Evolutionary conservation across 2,888 invertebrate genomes (phyloP).

Genomic region (Pristionchus entomophagus): DNA sequence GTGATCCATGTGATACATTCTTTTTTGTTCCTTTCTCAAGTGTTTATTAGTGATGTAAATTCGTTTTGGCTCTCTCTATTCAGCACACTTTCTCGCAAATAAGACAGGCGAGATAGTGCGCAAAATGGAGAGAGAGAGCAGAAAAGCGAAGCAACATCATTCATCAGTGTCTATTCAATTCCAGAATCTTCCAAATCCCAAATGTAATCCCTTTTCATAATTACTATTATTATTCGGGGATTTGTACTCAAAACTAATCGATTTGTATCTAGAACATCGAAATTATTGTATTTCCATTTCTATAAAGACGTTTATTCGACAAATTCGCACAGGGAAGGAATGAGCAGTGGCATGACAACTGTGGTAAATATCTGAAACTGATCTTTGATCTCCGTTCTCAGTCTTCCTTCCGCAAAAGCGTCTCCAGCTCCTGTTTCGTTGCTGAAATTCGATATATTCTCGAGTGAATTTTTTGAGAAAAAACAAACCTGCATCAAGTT

Average conservation of each 20-base stretch:
- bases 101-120: too few relatives aligned
- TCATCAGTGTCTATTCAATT: background rate
- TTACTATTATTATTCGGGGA: slow-evolving; percentile 2
- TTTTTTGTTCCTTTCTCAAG: too few relatives aligned
- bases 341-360: slow-evolving; percentile 1
- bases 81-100: too few relatives aligned
- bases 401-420: slow-evolving; percentile 11
- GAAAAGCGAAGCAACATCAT: too few relatives aligned
- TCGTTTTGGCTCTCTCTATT: too few relatives aligned
- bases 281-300: background rate
- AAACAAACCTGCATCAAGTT: background rate
- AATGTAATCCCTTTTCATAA: background rate
- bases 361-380: slow-evolving; percentile 34
- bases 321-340: background rate
- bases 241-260: slow-evolving; percentile 11
- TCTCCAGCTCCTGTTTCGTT: background rate
- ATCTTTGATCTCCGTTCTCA: slow-evolving; percentile 36
- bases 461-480: background rate
- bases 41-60: too few relatives aligned
- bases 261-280: background rate
- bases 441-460: background rate
- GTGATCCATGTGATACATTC: too few relatives aligned
- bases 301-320: background rate
- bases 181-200: background rate
- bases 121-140: too few relatives aligned